Conservation (phyloP, 2,113 vertebrate genomes). For the Pedionomus torquatus region DNA sequence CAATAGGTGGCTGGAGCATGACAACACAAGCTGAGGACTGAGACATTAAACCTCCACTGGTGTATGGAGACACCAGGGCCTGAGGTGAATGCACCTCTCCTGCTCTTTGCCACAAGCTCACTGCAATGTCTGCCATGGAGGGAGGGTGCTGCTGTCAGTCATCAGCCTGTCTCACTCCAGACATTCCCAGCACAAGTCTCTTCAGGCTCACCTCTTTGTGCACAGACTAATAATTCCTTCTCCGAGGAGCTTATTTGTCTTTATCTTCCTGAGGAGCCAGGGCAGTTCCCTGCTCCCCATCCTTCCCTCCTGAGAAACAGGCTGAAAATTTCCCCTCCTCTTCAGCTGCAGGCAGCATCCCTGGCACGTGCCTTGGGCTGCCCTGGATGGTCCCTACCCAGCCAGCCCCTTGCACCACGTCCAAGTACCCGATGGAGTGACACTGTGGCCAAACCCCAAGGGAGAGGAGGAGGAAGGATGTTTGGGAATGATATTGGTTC, state of each 20-base stretch:
- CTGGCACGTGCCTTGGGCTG: not conserved
- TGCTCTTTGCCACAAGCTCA: not conserved
- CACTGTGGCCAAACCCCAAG: rapidly evolving
- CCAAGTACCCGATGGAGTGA: not conserved
- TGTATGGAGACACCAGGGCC: not conserved
- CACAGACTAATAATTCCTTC: not conserved
- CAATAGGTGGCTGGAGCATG: not conserved
- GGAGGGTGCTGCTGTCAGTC: constrained; percentile 1
- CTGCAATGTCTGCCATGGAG: rapidly evolving
- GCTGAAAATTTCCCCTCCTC: not conserved
- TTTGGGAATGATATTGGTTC: not conserved
- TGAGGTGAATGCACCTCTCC: not conserved
- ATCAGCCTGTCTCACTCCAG: not conserved
- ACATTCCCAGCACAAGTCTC: constrained; percentile 31
- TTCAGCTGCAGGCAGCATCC: not conserved
- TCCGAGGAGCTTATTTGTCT: not conserved
- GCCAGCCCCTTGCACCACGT: not conserved
- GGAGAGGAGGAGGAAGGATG: not conserved
- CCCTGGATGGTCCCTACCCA: not conserved
- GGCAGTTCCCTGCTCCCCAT: not conserved
- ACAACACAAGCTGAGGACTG: not conserved
- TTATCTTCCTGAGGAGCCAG: not conserved
- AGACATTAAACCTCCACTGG: rapidly evolving
- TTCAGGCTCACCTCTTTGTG: constrained; percentile 32
- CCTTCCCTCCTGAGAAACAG: not conserved